A percentile compares a stretch with the other conserved stretches of the same genome.
Evolutionary conservation across 2,797 vertebrate genomes (phyloP).

Genomic region (Columba guinea): DNA sequence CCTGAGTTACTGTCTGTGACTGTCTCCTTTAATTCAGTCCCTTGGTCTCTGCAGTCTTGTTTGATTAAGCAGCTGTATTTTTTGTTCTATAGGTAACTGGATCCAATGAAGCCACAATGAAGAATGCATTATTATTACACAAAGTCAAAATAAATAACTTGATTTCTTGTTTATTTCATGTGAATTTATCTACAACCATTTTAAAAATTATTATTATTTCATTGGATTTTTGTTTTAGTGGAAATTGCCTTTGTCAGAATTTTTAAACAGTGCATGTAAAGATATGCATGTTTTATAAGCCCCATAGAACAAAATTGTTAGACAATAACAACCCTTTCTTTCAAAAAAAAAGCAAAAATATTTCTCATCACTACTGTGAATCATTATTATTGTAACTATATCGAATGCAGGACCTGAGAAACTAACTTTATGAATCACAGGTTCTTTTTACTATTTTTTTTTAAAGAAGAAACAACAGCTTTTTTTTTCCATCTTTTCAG

Average conservation of each 20-base stretch:
- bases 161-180: not conserved
- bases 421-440: not conserved
- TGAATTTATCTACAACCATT: accelerated
- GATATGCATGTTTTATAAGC: accelerated
- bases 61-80: not conserved
- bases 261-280: not conserved
- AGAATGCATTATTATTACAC: not conserved
- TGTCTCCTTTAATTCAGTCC: not conserved
- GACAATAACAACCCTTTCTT: not conserved
- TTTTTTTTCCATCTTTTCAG: not conserved
- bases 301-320: not conserved
- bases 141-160: not conserved
- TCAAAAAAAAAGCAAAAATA: accelerated
- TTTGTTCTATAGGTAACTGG: not conserved
- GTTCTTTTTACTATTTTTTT: not conserved
- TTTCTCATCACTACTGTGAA: not conserved
- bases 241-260: not conserved
- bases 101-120: not conserved
- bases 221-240: not conserved
- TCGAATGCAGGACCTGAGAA: not conserved
- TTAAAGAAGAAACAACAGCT: not conserved
- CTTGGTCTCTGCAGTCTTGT: not conserved
- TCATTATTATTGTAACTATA: not conserved
- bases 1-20: too few relatives aligned
- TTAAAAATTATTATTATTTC: not conserved